Conservation (phyloP, 2,797 vertebrate species). For the Melanotaenia nigrans region DNA sequence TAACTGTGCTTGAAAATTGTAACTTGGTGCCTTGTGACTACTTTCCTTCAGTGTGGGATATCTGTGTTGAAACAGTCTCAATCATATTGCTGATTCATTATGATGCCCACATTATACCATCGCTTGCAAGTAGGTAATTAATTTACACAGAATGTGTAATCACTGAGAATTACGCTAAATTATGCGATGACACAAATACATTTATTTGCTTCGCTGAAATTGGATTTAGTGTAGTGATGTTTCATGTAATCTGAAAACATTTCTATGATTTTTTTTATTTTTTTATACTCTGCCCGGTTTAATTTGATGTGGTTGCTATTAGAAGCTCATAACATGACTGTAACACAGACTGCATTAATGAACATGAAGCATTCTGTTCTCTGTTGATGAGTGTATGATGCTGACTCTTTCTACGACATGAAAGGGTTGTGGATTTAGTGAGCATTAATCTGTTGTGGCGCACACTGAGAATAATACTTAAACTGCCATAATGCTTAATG, state of each 20-base stretch:
- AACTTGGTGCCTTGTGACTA: background rate
- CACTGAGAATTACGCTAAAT: constrained; percentile 51
- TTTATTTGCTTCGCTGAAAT: constrained; percentile 45
- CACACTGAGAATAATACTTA: background rate
- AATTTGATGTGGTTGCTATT: constrained; percentile 13
- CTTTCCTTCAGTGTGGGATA: background rate
- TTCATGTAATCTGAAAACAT: constrained; percentile 30
- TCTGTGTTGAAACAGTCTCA: background rate
- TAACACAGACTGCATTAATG: constrained; percentile 11
- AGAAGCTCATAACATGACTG: constrained; percentile 28
- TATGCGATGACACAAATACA: constrained; percentile 36
- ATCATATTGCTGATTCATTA: constrained; percentile 6
- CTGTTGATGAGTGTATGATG: constrained; percentile 18
- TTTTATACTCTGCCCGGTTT: constrained; percentile 22
- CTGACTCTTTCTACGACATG: constrained; percentile 10
- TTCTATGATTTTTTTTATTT: constrained; percentile 16
- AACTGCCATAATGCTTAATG: background rate
- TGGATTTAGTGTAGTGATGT: constrained; percentile 49
- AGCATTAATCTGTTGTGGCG: background rate
- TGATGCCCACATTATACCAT: constrained; percentile 15
- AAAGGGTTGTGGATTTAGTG: constrained; percentile 1
- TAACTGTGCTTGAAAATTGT: background rate
- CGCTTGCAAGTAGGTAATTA: constrained; percentile 38
- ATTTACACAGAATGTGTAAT: constrained; percentile 52
- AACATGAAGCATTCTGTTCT: constrained; percentile 6